A percentile compares a stretch with the other conserved stretches of the same genome.
phyloP scores from a whole-genome alignment of 1,140 invertebrate species.

The Wasmannia auropunctata region DNA sequence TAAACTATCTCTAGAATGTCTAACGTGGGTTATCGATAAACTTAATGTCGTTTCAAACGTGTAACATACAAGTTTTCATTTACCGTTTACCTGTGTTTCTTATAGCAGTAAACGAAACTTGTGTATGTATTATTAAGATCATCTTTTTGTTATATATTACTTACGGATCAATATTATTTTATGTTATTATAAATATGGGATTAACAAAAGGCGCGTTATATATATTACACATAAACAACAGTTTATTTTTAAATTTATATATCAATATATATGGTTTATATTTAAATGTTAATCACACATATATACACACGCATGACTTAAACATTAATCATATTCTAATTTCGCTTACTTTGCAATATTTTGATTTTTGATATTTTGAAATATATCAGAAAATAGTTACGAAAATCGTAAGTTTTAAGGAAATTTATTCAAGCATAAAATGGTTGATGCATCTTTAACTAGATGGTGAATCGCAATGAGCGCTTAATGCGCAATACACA shows the following conservation, averaged over 20 bases:
- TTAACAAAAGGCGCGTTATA: neutral
- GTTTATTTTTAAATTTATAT: neutral
- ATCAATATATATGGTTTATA: neutral
- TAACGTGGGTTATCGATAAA: neutral
- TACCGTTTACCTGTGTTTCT: neutral
- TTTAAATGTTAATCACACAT: constrained; percentile 2
- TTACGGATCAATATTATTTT: neutral
- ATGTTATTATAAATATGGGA: neutral
- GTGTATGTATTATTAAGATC: neutral
- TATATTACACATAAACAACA: no score
- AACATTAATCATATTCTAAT: neutral
- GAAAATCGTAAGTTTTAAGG: neutral
- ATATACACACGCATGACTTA: no score
- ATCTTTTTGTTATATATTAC: neutral
- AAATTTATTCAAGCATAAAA: constrained; percentile 3
- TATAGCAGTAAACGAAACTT: neutral
- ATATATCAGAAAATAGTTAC: neutral
- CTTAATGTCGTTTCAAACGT: neutral
- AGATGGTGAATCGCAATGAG: neutral
- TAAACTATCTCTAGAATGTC: neutral
- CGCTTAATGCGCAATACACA: neutral
- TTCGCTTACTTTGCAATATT: neutral
- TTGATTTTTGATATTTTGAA: neutral
- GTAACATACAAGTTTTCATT: neutral
- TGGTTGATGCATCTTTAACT: neutral